These are phyloP conservation scores for Zaprionus bogoriensis DNA, from an alignment of 2,888 invertebrate species.

Conservation along the genomic window DNA sequence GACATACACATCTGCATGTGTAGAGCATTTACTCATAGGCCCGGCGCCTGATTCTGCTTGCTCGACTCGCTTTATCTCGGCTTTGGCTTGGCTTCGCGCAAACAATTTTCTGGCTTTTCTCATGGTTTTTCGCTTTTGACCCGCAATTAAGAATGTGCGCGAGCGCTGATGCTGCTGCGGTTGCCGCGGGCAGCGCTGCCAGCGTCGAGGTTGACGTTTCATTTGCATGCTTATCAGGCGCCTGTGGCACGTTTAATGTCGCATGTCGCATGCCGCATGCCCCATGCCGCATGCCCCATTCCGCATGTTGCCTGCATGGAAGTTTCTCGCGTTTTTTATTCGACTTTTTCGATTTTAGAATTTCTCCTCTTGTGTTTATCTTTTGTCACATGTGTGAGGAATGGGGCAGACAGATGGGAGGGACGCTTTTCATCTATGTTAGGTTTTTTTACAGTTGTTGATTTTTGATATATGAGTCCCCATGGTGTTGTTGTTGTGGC, in stretches of 20 bases:
- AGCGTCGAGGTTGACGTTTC: constrained; percentile 47
- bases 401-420: not conserved
- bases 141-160: constrained; percentile 73
- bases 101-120: constrained; percentile 38
- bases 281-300: constrained; percentile 40
- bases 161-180: constrained; percentile 24
- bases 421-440: constrained; percentile 14
- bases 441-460: constrained; percentile 58
- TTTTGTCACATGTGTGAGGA: constrained; percentile 63
- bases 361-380: constrained; percentile 63
- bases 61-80: not conserved
- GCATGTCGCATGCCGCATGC: too few species aligned
- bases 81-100: constrained; percentile 24
- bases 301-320: constrained; percentile 56
- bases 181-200: constrained; percentile 26
- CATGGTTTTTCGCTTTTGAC: constrained; percentile 52
- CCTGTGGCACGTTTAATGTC: constrained; percentile 40
- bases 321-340: constrained; percentile 41
- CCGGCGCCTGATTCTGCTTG: too few species aligned
- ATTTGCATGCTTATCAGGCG: constrained; percentile 74
- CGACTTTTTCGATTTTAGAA: constrained; percentile 49
- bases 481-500: constrained; percentile 54
- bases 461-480: constrained; percentile 74
- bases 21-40: too few species aligned
- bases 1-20: too few species aligned